Percentiles rank a stretch among this genome's conserved stretches.
phyloP scores from a whole-genome alignment of 2,888 invertebrate genomes.

The Venusia cambrica region DNA sequence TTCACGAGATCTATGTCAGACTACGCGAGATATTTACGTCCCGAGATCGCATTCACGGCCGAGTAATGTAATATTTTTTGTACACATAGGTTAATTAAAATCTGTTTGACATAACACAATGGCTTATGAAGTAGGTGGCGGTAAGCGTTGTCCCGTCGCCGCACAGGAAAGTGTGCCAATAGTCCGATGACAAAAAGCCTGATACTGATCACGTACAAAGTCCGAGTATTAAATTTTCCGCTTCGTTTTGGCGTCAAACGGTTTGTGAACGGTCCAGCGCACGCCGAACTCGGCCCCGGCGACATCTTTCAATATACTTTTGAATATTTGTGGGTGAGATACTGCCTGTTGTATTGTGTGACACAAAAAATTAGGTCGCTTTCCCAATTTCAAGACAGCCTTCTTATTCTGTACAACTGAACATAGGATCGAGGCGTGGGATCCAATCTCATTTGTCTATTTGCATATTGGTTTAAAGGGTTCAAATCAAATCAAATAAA shows the following conservation, averaged over 20 bases:
- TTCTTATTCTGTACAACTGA: no score
- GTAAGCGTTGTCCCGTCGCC: constrained; percentile 45
- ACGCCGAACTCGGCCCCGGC: constrained; percentile 31
- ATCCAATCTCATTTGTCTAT: no score
- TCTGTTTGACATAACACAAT: constrained; percentile 44
- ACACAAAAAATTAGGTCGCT: constrained; percentile 20
- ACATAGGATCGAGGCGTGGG: no score
- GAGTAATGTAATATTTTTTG: constrained; percentile 39
- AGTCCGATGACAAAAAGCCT: constrained; percentile 57
- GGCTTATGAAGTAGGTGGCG: constrained; percentile 33
- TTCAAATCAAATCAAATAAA: no score
- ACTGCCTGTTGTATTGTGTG: constrained; percentile 16
- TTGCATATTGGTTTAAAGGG: no score
- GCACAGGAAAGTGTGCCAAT: constrained; percentile 66
- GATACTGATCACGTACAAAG: constrained; percentile 70
- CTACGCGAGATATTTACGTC: constrained; percentile 34
- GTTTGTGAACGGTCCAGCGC: constrained; percentile 56
- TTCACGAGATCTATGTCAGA: constrained; percentile 42
- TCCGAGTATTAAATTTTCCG: constrained; percentile 72
- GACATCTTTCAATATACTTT: constrained; percentile 19
- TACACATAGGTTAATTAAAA: constrained; percentile 52
- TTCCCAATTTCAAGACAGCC: constrained; percentile 19
- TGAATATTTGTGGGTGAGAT: constrained; percentile 22
- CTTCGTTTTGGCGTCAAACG: constrained; percentile 71
- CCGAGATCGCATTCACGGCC: constrained; percentile 34